Evolutionary conservation across 2,888 invertebrate genomes (phyloP).

Genomic region (Ectobius pallidus): DNA sequence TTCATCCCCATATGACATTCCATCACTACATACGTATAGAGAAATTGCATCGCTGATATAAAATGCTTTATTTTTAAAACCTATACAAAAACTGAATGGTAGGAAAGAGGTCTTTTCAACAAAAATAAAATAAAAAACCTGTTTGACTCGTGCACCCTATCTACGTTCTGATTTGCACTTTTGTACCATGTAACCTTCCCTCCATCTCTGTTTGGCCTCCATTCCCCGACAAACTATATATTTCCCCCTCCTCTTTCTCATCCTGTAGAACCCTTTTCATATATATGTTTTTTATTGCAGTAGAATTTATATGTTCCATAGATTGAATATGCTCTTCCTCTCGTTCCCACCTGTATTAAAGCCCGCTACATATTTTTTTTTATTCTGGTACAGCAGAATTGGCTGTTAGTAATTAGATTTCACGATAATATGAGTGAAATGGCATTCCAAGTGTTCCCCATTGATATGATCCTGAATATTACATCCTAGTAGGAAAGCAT

Average conservation of each 20-base stretch:
- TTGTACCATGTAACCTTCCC: neutral
- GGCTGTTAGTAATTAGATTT: conserved; percentile 19
- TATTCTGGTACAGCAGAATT: neutral
- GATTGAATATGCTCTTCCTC: neutral
- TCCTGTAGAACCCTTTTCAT: neutral
- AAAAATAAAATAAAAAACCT: too few species aligned
- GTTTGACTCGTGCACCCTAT: neutral
- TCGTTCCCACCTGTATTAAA: neutral
- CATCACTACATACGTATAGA: too few species aligned
- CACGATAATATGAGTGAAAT: conserved; percentile 20
- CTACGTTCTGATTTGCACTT: neutral
- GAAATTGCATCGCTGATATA: too few species aligned
- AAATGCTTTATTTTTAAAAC: too few species aligned
- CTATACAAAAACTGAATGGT: neutral
- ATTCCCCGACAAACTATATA: too few species aligned
- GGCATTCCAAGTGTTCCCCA: neutral
- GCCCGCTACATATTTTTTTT: neutral
- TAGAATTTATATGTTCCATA: conserved; percentile 1
- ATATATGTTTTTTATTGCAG: neutral
- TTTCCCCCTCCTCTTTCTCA: too few species aligned
- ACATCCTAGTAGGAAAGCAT: neutral
- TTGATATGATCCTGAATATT: neutral
- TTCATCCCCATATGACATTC: too few species aligned
- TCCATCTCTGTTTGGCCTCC: too few species aligned
- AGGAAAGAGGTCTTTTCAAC: neutral